Base-by-base conservation (phyloP, 2,888 invertebrate species). In the Macaria liturata region DNA sequence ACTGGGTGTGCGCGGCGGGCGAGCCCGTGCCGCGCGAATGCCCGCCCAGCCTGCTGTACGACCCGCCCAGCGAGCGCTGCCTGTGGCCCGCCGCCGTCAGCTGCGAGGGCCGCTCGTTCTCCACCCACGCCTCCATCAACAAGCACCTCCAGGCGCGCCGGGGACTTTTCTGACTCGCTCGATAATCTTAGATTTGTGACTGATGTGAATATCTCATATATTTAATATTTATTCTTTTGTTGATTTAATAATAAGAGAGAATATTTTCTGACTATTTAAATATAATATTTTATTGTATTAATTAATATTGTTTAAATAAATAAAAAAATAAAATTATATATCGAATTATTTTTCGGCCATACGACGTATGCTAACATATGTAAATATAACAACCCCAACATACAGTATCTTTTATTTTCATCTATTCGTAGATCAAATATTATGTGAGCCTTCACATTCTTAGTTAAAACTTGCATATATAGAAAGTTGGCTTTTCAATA, bases 71-170 rank as follows among this genome's bases (percentile, higher is more conserved):
- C 3, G 58, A 69, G 30, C 55, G 54, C 3, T 83, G 83, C 58
- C 79, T 80, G 39, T 81, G 76, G 80, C 66, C 80, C 1, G 40
- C 57, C 1, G 72, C 70, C n/a, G 81, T 83, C 3, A 60, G 70
- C 44, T 83, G 83, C 57, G 76, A 73, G 3, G 68, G 72, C 40
- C 70, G 83, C 53, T 39, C 9, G 5, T 30, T 57, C 44, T 39
- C 54, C 37, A n/a, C 32, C 4, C 52, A 65, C 43, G 54, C 57
- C 20, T 72, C 70, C 44, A 53, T 67, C 32, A 71, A 75, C 64
- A 75, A 76, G 62, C 74, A 72, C 32, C 59, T 64, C 53, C 61
- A 69, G 54, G 68, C 73, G 6, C 66, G 65, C 42, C 51, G 59
- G 50, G 51, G 60, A 48, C 6, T 46, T 31, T 57, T 61, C 55